Evolutionary conservation across 2,888 invertebrate genomes (phyloP), one percentile per base, ranked within the genome.

Genomic region (Zele albiditarsus): DNA sequence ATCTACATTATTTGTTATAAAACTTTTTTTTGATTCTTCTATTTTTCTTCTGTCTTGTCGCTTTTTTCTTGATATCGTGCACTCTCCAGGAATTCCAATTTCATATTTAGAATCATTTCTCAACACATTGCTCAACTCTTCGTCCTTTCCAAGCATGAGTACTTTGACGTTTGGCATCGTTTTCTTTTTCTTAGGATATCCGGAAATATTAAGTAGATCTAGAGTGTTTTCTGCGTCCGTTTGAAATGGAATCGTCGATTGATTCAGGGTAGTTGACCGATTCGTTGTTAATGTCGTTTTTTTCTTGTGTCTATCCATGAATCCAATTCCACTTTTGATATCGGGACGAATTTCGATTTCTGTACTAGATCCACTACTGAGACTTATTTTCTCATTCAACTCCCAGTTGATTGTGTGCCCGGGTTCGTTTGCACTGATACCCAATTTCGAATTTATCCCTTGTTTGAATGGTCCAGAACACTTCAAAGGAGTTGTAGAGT

Each of bases 351-450:
- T 81, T 58, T 85, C 84, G 27, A 87, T 80, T 8, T 85, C 87
- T 0, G 82, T 79, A 71, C 87, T 88, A 20, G 87, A 88, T 3
- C 86, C 87, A 75, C 88, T 89, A 73, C 84, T 85, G 71, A 89
- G 73, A 79, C 89, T 89, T 75, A 89, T 86, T 72, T 85, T 85
- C 78, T 89, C 89, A 81, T 89, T 89, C 66, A 88, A 68, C 63
- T 89, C 89, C 89, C 89, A 89, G 75, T 89, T 88, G 72, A 88
- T 87, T n/a, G 79, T 67, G 10, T 72, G 46, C 33, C 77, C 80
- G 31, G 77, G 71, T 12, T 81, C 80, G 46, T 75, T 71, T 20
- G 65, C 33, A 58, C 74, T 62, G 2, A 31, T 62, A 38, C 65
- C 76, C 25, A 78, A 71, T 68, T 82, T 82, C 25, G 77, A 80